A percentile compares a stretch with the other conserved stretches of the same genome.
phyloP scores from a whole-genome alignment of 2,113 vertebrate genomes.

The Pseudonaja textilis region DNA sequence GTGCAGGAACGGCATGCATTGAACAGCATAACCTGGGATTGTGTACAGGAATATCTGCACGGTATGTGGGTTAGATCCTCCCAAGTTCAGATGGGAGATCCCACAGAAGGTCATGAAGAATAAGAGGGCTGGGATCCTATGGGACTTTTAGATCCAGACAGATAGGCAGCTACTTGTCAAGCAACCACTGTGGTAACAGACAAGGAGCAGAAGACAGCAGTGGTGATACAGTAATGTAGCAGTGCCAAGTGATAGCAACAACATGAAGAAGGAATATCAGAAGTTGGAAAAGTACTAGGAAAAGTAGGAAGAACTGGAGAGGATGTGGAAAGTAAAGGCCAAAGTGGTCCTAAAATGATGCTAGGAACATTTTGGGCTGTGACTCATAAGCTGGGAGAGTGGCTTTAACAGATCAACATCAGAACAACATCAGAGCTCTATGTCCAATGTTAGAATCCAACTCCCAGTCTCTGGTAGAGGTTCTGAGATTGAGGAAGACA shows the following conservation, averaged over 20 bases:
- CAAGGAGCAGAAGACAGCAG: not conserved
- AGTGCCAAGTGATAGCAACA: not conserved
- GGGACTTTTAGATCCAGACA: not conserved
- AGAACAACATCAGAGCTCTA: not conserved
- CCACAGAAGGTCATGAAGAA: not conserved
- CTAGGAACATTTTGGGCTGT: not conserved
- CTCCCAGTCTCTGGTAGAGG: not conserved
- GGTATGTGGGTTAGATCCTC: not conserved
- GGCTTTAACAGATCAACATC: not conserved
- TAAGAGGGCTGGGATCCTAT: not conserved
- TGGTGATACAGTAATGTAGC: not conserved
- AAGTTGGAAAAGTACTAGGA: not conserved
- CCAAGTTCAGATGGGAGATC: not conserved
- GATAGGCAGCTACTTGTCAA: not conserved
- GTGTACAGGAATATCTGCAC: not conserved
- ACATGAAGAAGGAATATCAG: not conserved
- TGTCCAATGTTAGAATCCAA: not conserved
- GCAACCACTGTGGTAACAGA: not conserved
- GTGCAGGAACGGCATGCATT: not conserved
- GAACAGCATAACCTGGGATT: not conserved
- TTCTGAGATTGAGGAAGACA: not conserved
- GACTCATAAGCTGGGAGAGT: not conserved
- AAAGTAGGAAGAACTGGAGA: not conserved
- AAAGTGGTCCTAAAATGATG: not conserved
- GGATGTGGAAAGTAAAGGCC: not conserved